Base-by-base conservation (phyloP, 2,888 invertebrate species). In the Cryptus armator region DNA sequence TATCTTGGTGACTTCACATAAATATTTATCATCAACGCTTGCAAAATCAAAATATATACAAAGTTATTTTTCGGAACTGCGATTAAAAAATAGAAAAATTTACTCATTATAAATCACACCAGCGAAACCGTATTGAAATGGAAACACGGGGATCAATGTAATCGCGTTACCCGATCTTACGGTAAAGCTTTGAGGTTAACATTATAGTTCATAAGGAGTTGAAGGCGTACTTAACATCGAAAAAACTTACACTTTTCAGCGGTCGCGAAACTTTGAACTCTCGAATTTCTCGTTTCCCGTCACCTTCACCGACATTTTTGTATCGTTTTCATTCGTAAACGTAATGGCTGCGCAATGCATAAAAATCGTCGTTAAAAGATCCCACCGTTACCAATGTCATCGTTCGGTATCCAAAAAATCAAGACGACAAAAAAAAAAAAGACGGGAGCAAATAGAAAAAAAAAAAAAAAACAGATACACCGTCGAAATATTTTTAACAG, bases 401-500 rank as follows among this genome's bases (percentile, higher is more conserved):
- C 44, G 43, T 59, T 29, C 56, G 32, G 29, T n/a, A 12, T 37
- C 4, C 51, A 51, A 24, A 16, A 53, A 70, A 14, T 70, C 56
- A 75, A 51, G 44, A 14, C 53, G 19, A 12, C 44, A 46, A 71
- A 48, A 74, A 88, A n/a, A n/a, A n/a, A 88, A 90, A 89, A 85
- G 83, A 82, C 70, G 81, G 29, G 37, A 51, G 81, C 81, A 71
- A 85, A 77, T 46, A 29, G 70, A 19, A 64, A 37, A 37, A 62
- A 70, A 37, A 37, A 62, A 70, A 2, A 62, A 51, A n/a, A 71
- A 51, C 71, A 80, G 79, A 79, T 74, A 67, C 82, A 85, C 71
- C 80, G 78, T 56, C 82, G 88, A 91, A 90, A 91, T 91, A 91
- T 91, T 91, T 91, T 91, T 89, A 86, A 83, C 83, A 86, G 91